These are phyloP conservation scores for Melinopterus prodromus DNA, from an alignment of 2,888 invertebrate species.

Conservation along the genomic window DNA sequence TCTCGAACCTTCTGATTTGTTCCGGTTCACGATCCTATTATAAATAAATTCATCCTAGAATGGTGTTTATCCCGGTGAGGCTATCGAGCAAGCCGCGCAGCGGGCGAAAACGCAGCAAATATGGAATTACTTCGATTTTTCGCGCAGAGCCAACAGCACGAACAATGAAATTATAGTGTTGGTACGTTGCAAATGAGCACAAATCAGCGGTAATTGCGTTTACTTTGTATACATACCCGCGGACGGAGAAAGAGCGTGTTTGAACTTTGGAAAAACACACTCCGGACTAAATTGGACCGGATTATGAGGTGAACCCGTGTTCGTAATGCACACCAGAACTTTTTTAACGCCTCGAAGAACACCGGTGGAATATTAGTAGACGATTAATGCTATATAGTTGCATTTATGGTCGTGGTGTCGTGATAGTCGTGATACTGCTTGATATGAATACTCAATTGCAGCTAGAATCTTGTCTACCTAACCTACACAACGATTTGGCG, in stretches of 20 bases:
- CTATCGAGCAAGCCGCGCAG: neutral
- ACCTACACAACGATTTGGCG: no score
- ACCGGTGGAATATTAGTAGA: neutral
- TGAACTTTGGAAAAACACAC: slow-evolving; percentile 7
- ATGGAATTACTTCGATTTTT: slow-evolving; percentile 4
- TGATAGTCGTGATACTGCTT: no score
- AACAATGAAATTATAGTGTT: slow-evolving; percentile 24
- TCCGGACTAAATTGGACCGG: neutral
- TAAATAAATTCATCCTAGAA: neutral
- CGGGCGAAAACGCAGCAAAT: neutral
- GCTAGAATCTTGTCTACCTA: no score
- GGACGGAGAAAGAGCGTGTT: slow-evolving; percentile 14
- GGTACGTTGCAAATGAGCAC: slow-evolving; percentile 23
- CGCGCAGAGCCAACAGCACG: slow-evolving; percentile 13
- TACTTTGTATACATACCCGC: slow-evolving; percentile 23
- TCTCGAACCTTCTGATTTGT: neutral
- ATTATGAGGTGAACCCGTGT: neutral
- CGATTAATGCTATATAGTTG: neutral
- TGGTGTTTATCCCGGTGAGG: neutral
- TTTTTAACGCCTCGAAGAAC: neutral
- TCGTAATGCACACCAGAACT: neutral
- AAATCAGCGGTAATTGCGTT: slow-evolving; percentile 25
- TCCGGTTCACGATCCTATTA: slow-evolving; percentile 4
- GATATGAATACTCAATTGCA: no score
- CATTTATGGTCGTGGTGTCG: no score